phyloP scores from a whole-genome alignment of 2,113 vertebrate genomes.

The Myotis yumanensis region DNA sequence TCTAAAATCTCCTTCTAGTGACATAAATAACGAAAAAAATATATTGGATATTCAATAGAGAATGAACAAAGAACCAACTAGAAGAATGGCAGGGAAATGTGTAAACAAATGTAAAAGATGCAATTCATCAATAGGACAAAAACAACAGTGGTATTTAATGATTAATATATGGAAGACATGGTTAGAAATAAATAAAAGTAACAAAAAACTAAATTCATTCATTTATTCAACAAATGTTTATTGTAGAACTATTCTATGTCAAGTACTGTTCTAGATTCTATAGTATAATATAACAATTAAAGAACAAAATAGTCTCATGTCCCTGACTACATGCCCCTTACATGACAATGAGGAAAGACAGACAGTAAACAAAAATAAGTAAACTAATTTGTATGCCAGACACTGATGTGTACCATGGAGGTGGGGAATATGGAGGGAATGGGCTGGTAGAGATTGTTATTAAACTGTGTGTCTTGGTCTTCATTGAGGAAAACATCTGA shows the following conservation, averaged over 20 bases:
- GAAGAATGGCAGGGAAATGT: not conserved
- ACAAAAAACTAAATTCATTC: not conserved
- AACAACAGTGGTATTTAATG: not conserved
- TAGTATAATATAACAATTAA: not conserved
- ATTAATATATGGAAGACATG: not conserved
- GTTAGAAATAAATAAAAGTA: not conserved
- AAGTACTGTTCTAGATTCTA: not conserved
- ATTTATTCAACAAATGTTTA: not conserved
- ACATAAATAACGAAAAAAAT: not conserved
- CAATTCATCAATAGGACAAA: not conserved
- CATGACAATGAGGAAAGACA: not conserved
- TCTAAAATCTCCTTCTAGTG: slow-evolving; percentile 1
- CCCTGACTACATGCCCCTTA: not conserved
- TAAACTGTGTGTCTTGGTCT: not conserved
- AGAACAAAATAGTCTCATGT: not conserved
- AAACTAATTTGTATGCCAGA: not conserved
- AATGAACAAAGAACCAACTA: not conserved
- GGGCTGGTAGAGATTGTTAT: not conserved
- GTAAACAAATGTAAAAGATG: not conserved
- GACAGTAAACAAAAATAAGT: not conserved
- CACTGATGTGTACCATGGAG: not conserved
- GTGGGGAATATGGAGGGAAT: too few relatives aligned
- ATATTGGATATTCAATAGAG: not conserved
- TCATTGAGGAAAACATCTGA: not conserved
- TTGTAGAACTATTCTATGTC: not conserved